Percentiles rank a stretch among this genome's conserved stretches.
Evolutionary conservation across 2,797 vertebrate species (phyloP).

Genomic region (Siniperca undulata): DNA sequence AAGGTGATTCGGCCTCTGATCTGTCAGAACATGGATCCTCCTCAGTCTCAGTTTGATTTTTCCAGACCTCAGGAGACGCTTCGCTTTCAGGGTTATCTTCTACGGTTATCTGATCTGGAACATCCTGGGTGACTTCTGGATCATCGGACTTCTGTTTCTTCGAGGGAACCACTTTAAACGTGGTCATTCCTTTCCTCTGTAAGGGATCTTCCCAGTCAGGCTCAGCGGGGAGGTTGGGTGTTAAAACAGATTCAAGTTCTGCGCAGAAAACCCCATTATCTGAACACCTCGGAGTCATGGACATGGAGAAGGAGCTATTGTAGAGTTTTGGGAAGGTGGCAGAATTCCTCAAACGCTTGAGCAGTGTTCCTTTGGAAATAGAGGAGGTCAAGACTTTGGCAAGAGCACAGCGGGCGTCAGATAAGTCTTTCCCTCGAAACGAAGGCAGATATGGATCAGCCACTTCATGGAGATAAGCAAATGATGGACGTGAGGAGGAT

Average conservation of each 20-base stretch:
- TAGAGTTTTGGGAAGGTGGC: conserved; percentile 30
- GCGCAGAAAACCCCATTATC: neutral
- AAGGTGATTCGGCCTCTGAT: conserved; percentile 16
- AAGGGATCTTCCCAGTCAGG: conserved; percentile 59
- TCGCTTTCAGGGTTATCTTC: conserved; percentile 4
- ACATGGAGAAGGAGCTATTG: conserved; percentile 12
- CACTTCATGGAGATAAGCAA: conserved; percentile 33
- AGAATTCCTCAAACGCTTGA: conserved; percentile 57
- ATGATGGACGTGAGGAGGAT: conserved; percentile 29
- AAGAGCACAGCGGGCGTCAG: conserved; percentile 62
- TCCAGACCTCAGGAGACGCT: neutral
- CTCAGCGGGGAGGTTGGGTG: conserved; percentile 37
- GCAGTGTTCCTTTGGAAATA: conserved; percentile 52
- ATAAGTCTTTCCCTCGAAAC: conserved; percentile 48
- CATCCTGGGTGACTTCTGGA: conserved; percentile 14
- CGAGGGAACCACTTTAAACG: conserved; percentile 78
- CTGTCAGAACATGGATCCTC: conserved; percentile 22
- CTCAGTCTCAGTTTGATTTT: neutral
- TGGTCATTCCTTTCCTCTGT: conserved; percentile 68
- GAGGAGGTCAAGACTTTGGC: conserved; percentile 75
- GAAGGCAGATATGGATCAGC: conserved; percentile 33
- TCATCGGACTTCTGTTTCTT: conserved; percentile 36
- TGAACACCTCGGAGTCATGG: neutral
- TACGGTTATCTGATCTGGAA: neutral
- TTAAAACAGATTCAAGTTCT: conserved; percentile 3